Evolutionary conservation across 2,888 invertebrate species (phyloP).

Genomic region (Agrochola lychnidis): DNA sequence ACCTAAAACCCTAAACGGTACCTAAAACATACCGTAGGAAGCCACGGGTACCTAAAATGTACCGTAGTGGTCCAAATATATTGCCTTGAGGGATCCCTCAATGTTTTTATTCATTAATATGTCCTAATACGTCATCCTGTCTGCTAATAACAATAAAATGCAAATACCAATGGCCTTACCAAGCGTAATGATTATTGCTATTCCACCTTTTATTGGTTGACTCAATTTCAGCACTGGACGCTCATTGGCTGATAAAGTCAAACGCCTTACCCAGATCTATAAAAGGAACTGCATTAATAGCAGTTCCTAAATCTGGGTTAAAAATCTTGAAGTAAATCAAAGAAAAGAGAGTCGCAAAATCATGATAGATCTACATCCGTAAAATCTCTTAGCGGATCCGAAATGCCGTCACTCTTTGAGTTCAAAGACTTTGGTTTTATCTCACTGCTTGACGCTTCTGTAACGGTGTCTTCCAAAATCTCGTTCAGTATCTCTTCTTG

Average conservation of each 20-base stretch:
- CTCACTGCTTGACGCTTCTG: conserved; percentile 50
- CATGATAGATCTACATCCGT: conserved; percentile 83
- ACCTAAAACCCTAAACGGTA: conserved; percentile 29
- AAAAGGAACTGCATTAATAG: neutral
- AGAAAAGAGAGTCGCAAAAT: conserved; percentile 78
- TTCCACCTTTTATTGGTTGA: neutral
- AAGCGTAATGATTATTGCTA: neutral
- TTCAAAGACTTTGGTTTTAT: conserved; percentile 52
- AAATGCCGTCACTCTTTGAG: conserved; percentile 64
- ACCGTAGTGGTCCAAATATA: conserved; percentile 39
- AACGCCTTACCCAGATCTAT: conserved; percentile 10
- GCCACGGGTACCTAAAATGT: conserved; percentile 22
- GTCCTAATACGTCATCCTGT: neutral
- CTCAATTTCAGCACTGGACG: neutral
- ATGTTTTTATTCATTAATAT: conserved; percentile 1
- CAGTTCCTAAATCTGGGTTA: conserved; percentile 33
- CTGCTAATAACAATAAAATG: neutral
- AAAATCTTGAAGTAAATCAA: conserved; percentile 71
- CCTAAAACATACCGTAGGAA: conserved; percentile 32
- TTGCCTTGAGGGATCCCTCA: conserved; percentile 31
- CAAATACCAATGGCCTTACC: neutral
- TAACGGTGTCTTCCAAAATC: conserved; percentile 61
- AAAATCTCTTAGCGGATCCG: conserved; percentile 80
- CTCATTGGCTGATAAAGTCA: conserved; percentile 19
- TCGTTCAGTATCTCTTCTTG: conserved; percentile 61